A percentile compares a stretch with the other conserved stretches of the same genome.
Evolutionary conservation across 2,797 vertebrate species (phyloP).

Genomic region (Onychomys leucogaster): DNA sequence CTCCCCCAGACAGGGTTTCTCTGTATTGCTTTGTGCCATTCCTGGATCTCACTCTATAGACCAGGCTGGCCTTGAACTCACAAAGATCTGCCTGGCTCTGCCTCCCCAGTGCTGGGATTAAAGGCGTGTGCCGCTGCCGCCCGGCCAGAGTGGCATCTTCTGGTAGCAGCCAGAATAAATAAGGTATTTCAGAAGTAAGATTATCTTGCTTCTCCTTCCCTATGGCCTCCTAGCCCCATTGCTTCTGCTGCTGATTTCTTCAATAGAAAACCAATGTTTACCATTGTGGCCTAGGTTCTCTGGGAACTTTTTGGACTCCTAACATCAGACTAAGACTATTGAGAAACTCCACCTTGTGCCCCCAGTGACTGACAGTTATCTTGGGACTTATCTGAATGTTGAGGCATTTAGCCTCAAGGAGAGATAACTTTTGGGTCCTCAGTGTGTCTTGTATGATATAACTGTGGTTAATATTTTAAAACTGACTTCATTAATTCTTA

Average conservation of each 20-base stretch:
- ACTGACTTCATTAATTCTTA: background rate
- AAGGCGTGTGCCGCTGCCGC: no score
- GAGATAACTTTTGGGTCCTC: background rate
- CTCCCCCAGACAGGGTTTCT: no score
- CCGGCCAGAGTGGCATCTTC: background rate
- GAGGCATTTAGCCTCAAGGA: background rate
- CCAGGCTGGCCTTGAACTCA: no score
- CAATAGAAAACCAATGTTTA: background rate
- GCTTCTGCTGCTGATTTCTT: background rate
- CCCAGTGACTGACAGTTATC: background rate
- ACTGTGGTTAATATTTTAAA: background rate
- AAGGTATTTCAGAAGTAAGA: background rate
- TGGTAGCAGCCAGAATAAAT: background rate
- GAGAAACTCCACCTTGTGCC: background rate
- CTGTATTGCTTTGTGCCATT: no score
- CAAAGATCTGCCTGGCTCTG: no score
- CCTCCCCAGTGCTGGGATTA: no score
- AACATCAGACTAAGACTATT: background rate
- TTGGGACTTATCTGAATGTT: background rate
- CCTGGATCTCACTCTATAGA: no score
- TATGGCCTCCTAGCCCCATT: background rate
- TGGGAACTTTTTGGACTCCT: background rate
- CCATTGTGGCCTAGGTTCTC: background rate
- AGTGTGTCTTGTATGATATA: background rate
- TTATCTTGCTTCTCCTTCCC: background rate